These are phyloP conservation scores for Eulemur mongoz DNA, from an alignment of 2,797 vertebrate species.

Conservation along the genomic window DNA sequence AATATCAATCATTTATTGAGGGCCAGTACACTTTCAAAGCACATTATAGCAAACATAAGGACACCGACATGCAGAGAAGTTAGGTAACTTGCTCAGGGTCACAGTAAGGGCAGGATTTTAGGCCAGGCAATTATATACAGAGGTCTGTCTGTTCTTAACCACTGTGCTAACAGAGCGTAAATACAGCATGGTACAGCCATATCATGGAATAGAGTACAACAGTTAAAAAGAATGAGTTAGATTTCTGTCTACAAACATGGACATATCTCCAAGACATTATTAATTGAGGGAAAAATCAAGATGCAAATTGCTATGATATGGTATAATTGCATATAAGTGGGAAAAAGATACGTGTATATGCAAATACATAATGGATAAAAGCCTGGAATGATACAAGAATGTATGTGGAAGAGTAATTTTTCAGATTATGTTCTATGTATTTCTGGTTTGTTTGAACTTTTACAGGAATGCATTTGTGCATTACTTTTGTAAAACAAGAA, in stretches of 20 bases:
- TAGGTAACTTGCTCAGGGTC: background rate
- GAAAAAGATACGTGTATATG: background rate
- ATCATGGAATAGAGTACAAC: background rate
- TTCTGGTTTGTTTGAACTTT: constrained; percentile 2
- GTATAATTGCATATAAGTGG: background rate
- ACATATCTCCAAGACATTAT: background rate
- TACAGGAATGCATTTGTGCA: background rate
- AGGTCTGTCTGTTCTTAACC: background rate
- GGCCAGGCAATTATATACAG: background rate
- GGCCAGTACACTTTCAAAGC: background rate
- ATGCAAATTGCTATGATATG: background rate
- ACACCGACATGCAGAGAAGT: background rate
- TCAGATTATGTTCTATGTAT: background rate
- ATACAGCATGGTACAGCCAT: background rate
- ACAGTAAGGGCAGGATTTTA: background rate
- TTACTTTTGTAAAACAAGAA: constrained; percentile 11
- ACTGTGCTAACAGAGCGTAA: background rate
- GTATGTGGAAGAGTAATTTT: background rate
- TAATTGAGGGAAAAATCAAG: background rate
- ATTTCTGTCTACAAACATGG: background rate
- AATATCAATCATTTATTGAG: background rate
- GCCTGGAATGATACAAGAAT: background rate
- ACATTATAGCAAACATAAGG: background rate
- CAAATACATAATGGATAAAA: background rate
- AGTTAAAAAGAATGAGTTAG: background rate